phyloP scores from a whole-genome alignment of 2,888 invertebrate genomes.

The Ornithoptera alexandrae region DNA sequence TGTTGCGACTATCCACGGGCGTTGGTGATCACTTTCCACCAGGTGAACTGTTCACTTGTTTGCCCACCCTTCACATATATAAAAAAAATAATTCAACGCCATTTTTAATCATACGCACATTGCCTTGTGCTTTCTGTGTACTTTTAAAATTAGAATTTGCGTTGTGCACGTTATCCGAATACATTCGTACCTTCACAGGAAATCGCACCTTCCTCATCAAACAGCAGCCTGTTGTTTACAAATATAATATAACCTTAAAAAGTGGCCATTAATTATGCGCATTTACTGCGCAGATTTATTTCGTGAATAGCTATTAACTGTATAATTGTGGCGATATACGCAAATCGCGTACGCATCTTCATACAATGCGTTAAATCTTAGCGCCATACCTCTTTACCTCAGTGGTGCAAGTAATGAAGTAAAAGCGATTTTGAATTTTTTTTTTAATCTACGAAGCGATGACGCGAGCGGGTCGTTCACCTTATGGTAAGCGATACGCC shows the following conservation, averaged over 20 bases:
- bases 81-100: no score
- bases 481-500: no score
- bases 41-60: no score
- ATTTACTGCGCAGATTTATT: constrained; percentile 23
- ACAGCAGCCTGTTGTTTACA: constrained; percentile 11
- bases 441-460: no score
- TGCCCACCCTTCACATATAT: no score
- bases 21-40: no score
- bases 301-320: constrained; percentile 29
- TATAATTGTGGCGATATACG: constrained; percentile 33
- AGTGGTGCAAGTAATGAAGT: constrained; percentile 26
- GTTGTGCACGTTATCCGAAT: background rate
- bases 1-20: no score
- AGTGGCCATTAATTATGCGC: constrained; percentile 22
- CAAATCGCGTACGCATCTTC: constrained; percentile 37
- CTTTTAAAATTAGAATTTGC: background rate
- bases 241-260: constrained; percentile 29
- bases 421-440: constrained; percentile 4
- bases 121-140: background rate
- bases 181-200: background rate
- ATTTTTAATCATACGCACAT: no score
- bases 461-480: no score
- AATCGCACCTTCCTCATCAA: constrained; percentile 11
- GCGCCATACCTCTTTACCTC: constrained; percentile 9
- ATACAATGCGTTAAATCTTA: constrained; percentile 36